A percentile compares a stretch with the other conserved stretches of the same genome.
Evolutionary conservation across 1,140 invertebrate species (phyloP).

Genomic region (Pogonomyrmex californicus): DNA sequence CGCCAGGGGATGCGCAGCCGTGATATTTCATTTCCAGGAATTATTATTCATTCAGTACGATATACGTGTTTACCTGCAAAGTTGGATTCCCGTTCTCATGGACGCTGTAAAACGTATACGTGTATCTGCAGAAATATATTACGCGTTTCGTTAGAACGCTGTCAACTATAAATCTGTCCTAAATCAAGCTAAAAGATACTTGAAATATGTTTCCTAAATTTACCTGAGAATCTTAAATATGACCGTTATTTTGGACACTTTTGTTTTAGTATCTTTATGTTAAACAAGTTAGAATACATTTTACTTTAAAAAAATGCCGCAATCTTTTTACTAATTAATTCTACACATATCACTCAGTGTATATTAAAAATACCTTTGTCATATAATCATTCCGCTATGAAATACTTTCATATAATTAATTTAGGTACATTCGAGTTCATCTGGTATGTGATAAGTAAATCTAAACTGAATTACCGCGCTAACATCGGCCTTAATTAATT

Average conservation of each 20-base stretch:
- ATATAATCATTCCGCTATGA: not conserved
- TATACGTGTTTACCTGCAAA: constrained; percentile 24
- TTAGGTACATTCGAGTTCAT: not conserved
- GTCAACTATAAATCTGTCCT: constrained; percentile 22
- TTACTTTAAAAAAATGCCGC: not conserved
- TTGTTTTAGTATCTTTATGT: not conserved
- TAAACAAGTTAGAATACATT: not conserved
- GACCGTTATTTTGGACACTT: not conserved
- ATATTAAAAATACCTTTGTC: constrained; percentile 37
- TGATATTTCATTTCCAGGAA: constrained; percentile 43
- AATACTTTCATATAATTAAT: constrained; percentile 55
- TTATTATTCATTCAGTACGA: constrained; percentile 44
- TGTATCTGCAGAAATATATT: not conserved
- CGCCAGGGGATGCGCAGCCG: not conserved
- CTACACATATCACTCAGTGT: not conserved
- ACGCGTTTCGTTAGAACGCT: not conserved
- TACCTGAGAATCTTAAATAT: not conserved
- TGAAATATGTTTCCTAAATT: not conserved
- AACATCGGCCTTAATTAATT: constrained; percentile 55
- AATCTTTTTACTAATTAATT: constrained; percentile 41
- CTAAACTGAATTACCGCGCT: constrained; percentile 27
- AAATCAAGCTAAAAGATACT: not conserved
- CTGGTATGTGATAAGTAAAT: constrained; percentile 25
- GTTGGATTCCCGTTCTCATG: not conserved
- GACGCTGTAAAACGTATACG: constrained; percentile 4